A percentile compares a stretch with the other conserved stretches of the same genome.
These are phyloP conservation scores for Parthenolecanium corni DNA, from an alignment of 2,888 invertebrate species.

Conservation along the genomic window DNA sequence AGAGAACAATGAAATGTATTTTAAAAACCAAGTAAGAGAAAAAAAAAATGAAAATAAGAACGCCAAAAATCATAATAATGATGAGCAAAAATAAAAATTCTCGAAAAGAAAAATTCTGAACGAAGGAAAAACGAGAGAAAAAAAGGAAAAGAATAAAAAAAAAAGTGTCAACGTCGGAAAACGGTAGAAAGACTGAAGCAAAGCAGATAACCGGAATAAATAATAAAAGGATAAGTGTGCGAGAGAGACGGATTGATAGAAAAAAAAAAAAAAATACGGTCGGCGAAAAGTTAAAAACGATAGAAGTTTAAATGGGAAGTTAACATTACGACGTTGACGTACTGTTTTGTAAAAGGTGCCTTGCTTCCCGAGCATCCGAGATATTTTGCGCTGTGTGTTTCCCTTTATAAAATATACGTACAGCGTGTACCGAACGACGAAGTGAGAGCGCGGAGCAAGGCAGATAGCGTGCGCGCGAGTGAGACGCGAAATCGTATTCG, in stretches of 20 bases:
- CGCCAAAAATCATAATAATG: constrained; percentile 21
- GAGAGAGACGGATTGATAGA: constrained; percentile 22
- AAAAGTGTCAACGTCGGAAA: constrained; percentile 27
- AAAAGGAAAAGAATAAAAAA: neutral
- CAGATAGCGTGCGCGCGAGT: constrained; percentile 21
- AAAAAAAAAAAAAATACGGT: constrained; percentile 23
- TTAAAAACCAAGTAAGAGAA: neutral
- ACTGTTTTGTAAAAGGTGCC: constrained; percentile 14
- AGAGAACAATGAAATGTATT: constrained; percentile 16
- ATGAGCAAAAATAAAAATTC: too few species aligned
- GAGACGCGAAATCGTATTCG: constrained; percentile 27
- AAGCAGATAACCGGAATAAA: constrained; percentile 29
- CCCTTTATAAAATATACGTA: constrained; percentile 32
- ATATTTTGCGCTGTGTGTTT: constrained; percentile 40
- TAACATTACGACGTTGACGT: constrained; percentile 26
- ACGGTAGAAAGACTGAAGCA: constrained; percentile 22
- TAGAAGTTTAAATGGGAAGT: constrained; percentile 29
- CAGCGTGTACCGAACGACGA: neutral
- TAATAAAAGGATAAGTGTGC: constrained; percentile 27
- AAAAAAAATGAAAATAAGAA: constrained; percentile 11
- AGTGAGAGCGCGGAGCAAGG: neutral
- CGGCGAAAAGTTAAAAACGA: constrained; percentile 29
- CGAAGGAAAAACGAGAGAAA: too few species aligned
- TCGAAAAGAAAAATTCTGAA: too few species aligned
- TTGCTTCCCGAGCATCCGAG: constrained; percentile 40